Base-by-base conservation (phyloP, 2,888 invertebrate species). In the Drosophila macrothrix region DNA sequence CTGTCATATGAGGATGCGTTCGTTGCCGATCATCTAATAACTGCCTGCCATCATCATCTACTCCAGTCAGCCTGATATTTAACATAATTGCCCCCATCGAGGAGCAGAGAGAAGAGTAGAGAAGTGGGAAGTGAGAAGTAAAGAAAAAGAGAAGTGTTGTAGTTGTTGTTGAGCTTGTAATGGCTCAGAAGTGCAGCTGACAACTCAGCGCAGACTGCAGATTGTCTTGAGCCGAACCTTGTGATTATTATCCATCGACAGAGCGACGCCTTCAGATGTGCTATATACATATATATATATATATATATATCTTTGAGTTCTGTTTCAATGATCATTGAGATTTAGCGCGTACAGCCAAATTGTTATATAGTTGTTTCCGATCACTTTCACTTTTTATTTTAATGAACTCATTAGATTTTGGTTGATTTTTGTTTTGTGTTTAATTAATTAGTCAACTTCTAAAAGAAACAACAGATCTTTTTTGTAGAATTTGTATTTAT, bases 21-120 rank as follows among this genome's bases (percentile, higher is more conserved):
- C 66, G 70, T 68, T 80, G 46, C 60, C 74, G 82, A 78, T 83
- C 83, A 83, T 85, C 88, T 85, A 87, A 84, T 87, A 87, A 81
- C 81, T 71, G 83, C 76, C 86, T 84, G 82, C 87, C 72, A 59
- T 55, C 73, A 61, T 68, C 70, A 54, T 64, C 67, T 39, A 54
- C 52, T 35, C 35, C 69, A 41, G 37, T 67, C 41, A 61, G 79
- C 77, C 80, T 83, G 88, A 83, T 88, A 88, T 88, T 86, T 85
- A 85, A 73, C 71, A 80, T 86, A 86, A 85, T 85, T 87, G 83
- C 80, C 72, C 58, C 60, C 50, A 46, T 65, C 14, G 70, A 53
- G 60, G 37, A 54, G 52, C 60, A 28, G 29, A 46, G 12, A 46
- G 59, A 19, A 55, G 35, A 10, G 25, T 19, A 58, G 46, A 49